phyloP scores from a whole-genome alignment of 2,113 vertebrate species.

The Lophochroa leadbeateri region DNA sequence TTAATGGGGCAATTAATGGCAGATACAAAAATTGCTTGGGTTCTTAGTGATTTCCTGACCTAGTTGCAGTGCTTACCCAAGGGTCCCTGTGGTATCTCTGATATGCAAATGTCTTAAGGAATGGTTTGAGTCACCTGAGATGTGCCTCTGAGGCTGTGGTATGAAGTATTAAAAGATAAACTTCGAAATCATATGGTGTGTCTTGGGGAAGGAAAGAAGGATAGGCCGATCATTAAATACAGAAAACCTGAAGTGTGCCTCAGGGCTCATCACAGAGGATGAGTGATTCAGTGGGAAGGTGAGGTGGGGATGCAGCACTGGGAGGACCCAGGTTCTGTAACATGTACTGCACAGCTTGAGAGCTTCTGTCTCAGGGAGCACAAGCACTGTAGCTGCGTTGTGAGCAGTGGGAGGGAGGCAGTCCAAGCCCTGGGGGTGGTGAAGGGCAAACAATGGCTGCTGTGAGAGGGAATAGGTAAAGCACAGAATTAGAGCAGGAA shows the following conservation, averaged over 20 bases:
- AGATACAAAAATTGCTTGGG: neutral
- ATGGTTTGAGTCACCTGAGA: neutral
- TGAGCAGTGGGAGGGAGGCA: neutral
- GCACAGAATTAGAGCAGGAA: neutral
- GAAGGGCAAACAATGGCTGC: neutral
- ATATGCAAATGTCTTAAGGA: neutral
- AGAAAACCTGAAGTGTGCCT: neutral
- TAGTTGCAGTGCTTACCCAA: neutral
- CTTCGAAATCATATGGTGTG: neutral
- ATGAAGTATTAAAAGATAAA: neutral
- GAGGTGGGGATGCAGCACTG: neutral
- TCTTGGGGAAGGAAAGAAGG: neutral
- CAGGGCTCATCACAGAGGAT: neutral
- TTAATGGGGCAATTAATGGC: neutral
- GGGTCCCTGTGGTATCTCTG: neutral
- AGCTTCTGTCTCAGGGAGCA: neutral
- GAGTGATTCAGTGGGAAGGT: neutral
- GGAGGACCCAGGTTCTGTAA: neutral
- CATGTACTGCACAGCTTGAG: rapidly evolving
- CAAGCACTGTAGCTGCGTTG: neutral
- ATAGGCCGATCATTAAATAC: neutral
- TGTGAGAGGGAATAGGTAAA: neutral
- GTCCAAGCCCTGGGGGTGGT: neutral
- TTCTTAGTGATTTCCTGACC: neutral
- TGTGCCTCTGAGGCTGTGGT: rapidly evolving